phyloP scores from a whole-genome alignment of 2,797 vertebrate genomes.

The Karalla daura region DNA sequence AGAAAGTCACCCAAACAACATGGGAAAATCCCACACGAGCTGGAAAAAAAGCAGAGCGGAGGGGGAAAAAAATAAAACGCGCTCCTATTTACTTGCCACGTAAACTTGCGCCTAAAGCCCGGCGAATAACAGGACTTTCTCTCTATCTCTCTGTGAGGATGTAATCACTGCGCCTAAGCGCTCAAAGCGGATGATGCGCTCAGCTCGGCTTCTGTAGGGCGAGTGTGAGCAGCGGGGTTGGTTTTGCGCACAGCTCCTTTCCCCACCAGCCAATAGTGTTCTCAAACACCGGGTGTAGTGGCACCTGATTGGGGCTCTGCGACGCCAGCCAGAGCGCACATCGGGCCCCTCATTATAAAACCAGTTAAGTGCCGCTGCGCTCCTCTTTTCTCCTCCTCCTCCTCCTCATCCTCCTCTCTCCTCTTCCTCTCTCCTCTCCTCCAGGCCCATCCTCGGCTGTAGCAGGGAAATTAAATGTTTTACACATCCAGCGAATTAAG shows the following conservation, averaged over 20 bases:
- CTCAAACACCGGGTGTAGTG: slow-evolving; percentile 75
- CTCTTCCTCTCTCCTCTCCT: slow-evolving; percentile 46
- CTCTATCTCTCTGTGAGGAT: slow-evolving; percentile 58
- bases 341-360: slow-evolving; percentile 77
- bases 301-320: slow-evolving; percentile 82
- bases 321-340: slow-evolving; percentile 76
- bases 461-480: slow-evolving; percentile 80
- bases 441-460: slow-evolving; percentile 53
- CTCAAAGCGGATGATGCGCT: slow-evolving; percentile 84
- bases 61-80: slow-evolving; percentile 17
- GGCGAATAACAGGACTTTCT: slow-evolving; percentile 53
- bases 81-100: slow-evolving; percentile 26
- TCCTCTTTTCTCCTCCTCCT: slow-evolving; percentile 28
- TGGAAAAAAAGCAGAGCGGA: slow-evolving; percentile 1
- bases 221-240: slow-evolving; percentile 86
- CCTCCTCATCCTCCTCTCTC: slow-evolving; percentile 54
- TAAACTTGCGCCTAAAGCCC: slow-evolving; percentile 6
- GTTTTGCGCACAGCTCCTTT: slow-evolving; percentile 93
- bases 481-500: slow-evolving; percentile 75
- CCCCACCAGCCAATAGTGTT: slow-evolving; percentile 81
- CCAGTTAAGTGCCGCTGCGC: slow-evolving; percentile 72
- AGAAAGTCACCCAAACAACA: slow-evolving; percentile 70
- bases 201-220: slow-evolving; percentile 91
- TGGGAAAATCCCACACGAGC: slow-evolving; percentile 60
- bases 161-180: slow-evolving; percentile 73